These are phyloP conservation scores for Chiloscyllium punctatum DNA, from an alignment of 2,797 vertebrate genomes.

Conservation along the genomic window DNA sequence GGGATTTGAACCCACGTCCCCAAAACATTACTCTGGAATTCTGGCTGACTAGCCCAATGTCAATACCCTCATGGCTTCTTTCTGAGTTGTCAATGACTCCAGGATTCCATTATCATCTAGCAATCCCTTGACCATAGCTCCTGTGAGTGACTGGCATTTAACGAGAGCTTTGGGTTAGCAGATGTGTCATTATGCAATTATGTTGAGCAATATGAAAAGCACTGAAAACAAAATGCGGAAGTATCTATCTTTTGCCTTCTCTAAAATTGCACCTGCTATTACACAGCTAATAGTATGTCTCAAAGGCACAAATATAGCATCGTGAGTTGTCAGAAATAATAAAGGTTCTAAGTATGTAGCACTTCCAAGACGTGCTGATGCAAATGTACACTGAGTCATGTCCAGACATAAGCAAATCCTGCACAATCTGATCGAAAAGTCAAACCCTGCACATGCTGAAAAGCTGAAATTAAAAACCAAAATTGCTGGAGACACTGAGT, in stretches of 20 bases:
- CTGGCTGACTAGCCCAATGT: no score
- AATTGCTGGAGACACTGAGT: not conserved
- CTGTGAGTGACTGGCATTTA: not conserved
- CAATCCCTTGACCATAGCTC: not conserved
- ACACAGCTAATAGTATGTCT: not conserved
- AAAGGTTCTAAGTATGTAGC: not conserved
- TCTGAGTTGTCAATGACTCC: not conserved
- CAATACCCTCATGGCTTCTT: not conserved
- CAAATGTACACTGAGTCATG: not conserved
- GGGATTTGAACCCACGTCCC: no score
- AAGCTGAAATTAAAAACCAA: no score
- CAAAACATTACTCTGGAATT: no score
- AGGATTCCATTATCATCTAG: not conserved
- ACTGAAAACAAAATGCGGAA: not conserved
- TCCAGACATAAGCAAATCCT: not conserved
- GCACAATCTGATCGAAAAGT: not conserved
- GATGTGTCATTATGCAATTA: not conserved
- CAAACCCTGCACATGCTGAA: not conserved
- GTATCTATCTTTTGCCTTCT: not conserved
- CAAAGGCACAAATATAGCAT: not conserved
- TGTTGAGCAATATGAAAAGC: not conserved
- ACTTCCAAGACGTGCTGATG: not conserved
- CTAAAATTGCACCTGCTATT: slow-evolving; percentile 5
- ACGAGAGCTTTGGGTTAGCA: not conserved
- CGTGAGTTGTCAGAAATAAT: not conserved